Percentiles rank a stretch among this genome's conserved stretches.
Evolutionary conservation across 2,888 invertebrate genomes (phyloP).

Genomic region (Nezara viridula): DNA sequence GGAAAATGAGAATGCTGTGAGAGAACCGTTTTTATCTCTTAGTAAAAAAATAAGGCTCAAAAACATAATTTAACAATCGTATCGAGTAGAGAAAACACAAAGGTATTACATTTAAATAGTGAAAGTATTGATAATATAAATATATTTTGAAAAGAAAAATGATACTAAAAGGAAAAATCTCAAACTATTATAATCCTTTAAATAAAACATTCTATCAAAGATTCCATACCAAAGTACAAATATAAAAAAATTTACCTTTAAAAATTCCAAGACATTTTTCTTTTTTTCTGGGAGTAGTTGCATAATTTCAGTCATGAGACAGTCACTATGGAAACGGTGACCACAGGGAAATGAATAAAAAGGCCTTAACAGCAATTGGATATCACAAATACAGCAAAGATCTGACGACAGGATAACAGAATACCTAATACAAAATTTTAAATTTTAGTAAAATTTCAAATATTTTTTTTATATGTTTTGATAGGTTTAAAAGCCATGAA

Average conservation of each 20-base stretch:
- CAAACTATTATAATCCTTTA: background rate
- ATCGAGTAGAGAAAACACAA: no score
- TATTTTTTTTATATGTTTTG: background rate
- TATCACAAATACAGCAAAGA: constrained; percentile 85
- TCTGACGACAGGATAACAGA: constrained; percentile 84
- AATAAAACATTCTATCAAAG: background rate
- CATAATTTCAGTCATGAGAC: constrained; percentile 83
- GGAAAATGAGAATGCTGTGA: no score
- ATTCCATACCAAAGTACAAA: background rate
- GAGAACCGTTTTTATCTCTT: no score
- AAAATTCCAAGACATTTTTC: background rate
- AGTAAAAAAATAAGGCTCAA: no score
- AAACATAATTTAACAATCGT: no score
- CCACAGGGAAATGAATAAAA: constrained; percentile 97
- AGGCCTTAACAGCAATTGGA: constrained; percentile 84
- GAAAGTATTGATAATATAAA: background rate
- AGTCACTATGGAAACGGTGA: constrained; percentile 95
- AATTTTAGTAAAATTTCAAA: background rate
- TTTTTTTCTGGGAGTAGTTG: constrained; percentile 73
- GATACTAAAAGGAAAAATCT: background rate
- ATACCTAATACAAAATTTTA: constrained; percentile 71
- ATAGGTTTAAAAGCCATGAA: no score
- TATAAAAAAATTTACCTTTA: constrained; percentile 39
- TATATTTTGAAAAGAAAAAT: background rate
- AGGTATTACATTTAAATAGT: no score